Conservation (phyloP, 2,113 vertebrate genomes). For the Coptodon bakossiorum region DNA sequence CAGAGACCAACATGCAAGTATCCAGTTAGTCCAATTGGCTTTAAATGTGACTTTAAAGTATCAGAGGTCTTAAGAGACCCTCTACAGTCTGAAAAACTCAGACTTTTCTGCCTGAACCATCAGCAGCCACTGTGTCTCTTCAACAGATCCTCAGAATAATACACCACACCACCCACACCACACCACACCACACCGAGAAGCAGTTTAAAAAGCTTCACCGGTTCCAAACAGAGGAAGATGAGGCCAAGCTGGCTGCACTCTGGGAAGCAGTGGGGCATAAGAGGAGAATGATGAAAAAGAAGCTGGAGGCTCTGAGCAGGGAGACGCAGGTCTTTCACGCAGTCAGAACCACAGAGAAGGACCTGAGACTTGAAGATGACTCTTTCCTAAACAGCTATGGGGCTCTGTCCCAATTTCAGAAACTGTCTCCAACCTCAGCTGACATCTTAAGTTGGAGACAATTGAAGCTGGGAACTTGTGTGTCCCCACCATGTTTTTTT, state of each 20-base stretch:
- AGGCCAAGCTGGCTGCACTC: neutral
- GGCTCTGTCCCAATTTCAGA: neutral
- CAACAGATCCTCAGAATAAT: neutral
- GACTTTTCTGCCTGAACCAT: neutral
- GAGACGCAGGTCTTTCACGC: neutral
- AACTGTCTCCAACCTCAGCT: neutral
- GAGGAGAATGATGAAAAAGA: neutral
- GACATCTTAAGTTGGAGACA: neutral
- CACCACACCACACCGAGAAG: neutral
- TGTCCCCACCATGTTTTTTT: neutral
- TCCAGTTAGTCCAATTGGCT: no score
- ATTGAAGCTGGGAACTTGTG: neutral
- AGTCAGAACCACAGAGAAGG: neutral
- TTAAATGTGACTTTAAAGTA: no score
- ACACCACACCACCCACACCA: neutral
- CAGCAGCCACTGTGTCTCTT: neutral
- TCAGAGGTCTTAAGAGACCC: neutral
- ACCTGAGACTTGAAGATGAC: neutral
- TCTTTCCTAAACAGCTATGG: neutral
- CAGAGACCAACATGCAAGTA: no score
- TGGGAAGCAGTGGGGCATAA: neutral
- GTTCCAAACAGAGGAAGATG: neutral
- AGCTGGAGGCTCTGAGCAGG: neutral
- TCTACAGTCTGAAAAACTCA: neutral
- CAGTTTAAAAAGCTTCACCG: neutral